Conservation (phyloP, 2,113 vertebrate species). For the Anoura caudifer region DNA sequence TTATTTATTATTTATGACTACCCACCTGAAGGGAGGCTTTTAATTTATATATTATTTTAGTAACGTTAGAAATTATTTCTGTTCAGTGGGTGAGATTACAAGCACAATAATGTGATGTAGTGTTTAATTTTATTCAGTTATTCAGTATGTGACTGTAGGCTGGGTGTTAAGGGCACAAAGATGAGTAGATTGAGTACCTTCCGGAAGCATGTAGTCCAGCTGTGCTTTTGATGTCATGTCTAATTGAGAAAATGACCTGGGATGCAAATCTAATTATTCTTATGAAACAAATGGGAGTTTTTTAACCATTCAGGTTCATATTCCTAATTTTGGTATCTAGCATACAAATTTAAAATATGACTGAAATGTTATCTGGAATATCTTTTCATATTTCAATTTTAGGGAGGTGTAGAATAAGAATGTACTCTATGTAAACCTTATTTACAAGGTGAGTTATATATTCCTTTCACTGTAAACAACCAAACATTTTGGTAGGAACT, state of each 20-base stretch:
- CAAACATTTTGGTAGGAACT: neutral
- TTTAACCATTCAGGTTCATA: neutral
- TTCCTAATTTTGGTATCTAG: neutral
- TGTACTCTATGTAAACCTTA: neutral
- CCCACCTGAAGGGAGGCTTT: neutral
- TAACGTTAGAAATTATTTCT: neutral
- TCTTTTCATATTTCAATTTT: neutral
- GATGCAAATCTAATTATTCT: neutral
- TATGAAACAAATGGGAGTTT: neutral
- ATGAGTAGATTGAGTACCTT: neutral
- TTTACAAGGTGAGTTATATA: neutral
- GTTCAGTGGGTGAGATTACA: neutral
- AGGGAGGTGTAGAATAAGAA: neutral
- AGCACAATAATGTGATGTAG: neutral
- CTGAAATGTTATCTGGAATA: neutral
- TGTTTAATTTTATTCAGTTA: neutral
- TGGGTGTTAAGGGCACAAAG: neutral
- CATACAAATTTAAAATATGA: neutral
- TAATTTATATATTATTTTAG: neutral
- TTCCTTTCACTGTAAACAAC: neutral
- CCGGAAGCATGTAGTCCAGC: neutral
- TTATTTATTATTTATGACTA: conserved; percentile 20
- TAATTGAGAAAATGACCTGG: neutral
- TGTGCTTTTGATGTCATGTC: neutral
- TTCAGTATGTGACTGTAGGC: neutral